These are phyloP conservation scores for Ormyrus rosae DNA, from an alignment of 2,888 invertebrate species.

Conservation along the genomic window DNA sequence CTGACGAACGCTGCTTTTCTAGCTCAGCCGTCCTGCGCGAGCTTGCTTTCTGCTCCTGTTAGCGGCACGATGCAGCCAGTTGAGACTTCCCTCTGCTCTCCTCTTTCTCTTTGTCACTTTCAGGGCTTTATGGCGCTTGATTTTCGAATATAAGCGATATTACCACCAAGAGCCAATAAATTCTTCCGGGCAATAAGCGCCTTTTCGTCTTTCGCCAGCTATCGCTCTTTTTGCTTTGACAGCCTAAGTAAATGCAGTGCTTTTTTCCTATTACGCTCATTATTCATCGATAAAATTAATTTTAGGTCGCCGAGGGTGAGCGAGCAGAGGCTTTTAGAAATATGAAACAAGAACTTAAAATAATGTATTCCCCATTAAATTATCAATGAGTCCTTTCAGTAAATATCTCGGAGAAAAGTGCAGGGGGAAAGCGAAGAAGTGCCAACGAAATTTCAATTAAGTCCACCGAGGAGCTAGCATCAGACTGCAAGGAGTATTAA, in stretches of 20 bases:
- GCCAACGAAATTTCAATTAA: no score
- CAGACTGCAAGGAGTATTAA: neutral
- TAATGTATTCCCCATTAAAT: no score
- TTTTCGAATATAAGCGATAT: constrained; percentile 15
- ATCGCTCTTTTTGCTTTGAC: neutral
- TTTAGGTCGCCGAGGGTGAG: neutral
- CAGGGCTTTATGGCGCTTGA: constrained; percentile 6
- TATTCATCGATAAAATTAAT: neutral
- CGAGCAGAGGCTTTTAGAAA: no score
- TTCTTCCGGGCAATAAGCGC: constrained; percentile 2
- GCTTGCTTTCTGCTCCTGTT: neutral
- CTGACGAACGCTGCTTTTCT: neutral
- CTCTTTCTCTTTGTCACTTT: neutral
- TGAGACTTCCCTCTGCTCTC: neutral
- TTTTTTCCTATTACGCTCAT: neutral
- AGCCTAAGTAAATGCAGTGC: no score
- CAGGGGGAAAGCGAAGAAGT: no score
- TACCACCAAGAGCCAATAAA: constrained; percentile 14
- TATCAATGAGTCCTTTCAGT: no score
- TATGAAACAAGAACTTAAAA: no score
- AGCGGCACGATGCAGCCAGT: neutral
- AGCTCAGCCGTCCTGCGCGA: neutral
- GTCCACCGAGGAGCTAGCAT: no score
- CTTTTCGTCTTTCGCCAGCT: neutral
- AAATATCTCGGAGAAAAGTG: no score